A percentile compares a stretch with the other conserved stretches of the same genome.
Conservation (phyloP, 53 echinoderm and acorn worm genomes). For the Stichopus horrens region DNA sequence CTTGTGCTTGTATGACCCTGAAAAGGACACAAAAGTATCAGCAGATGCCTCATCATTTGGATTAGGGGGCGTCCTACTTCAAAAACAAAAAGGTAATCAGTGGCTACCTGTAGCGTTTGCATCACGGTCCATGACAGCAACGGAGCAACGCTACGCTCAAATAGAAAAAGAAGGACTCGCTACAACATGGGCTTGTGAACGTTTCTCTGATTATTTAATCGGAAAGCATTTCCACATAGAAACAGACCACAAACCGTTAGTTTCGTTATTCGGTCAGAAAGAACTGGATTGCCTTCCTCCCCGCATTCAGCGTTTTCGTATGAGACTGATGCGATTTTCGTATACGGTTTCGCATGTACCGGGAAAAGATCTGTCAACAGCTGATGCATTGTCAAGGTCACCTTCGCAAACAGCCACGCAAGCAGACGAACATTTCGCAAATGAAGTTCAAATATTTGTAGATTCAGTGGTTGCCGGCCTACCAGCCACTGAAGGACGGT, state of each 20-base stretch:
- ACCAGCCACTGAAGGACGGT: constrained; percentile 50
- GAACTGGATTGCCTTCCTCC: constrained; percentile 47
- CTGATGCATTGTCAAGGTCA: constrained; percentile 65
- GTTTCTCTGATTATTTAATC: constrained; percentile 51
- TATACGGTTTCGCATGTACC: constrained; percentile 55
- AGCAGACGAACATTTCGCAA: not conserved
- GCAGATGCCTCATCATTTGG: constrained; percentile 59
- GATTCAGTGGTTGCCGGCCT: constrained; percentile 25
- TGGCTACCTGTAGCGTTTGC: constrained; percentile 58
- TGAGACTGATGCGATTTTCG: constrained; percentile 55
- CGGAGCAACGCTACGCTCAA: constrained; percentile 56
- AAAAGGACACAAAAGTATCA: constrained; percentile 54
- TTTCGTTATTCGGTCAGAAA: constrained; percentile 46
- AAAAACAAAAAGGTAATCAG: constrained; percentile 32
- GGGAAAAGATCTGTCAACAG: constrained; percentile 50
- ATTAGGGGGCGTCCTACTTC: constrained; percentile 52
- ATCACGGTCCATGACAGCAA: constrained; percentile 49
- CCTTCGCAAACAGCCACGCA: constrained; percentile 8
- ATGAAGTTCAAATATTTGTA: constrained; percentile 43
- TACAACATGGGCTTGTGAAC: constrained; percentile 57
- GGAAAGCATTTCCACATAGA: constrained; percentile 57
- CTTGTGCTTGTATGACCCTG: constrained; percentile 43
- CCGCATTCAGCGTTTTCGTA: constrained; percentile 61
- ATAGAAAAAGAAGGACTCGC: constrained; percentile 65
- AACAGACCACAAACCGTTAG: constrained; percentile 67